These are phyloP conservation scores for Cephus spinipes DNA, from an alignment of 2,888 invertebrate genomes.

Conservation along the genomic window DNA sequence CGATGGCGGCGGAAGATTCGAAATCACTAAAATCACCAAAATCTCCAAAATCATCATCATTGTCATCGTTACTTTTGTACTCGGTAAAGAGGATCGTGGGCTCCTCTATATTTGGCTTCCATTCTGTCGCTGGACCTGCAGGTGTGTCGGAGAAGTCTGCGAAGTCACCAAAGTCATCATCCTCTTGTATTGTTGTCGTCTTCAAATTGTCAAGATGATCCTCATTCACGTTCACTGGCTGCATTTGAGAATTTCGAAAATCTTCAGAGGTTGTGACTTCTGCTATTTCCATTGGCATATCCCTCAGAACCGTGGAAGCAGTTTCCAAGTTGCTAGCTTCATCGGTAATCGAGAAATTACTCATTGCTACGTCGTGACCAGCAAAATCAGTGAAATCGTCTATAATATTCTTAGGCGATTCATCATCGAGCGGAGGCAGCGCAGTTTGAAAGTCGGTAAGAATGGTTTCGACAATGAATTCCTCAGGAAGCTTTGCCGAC, in stretches of 20 bases:
- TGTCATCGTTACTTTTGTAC: slow-evolving; percentile 26
- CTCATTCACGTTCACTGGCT: slow-evolving; percentile 9
- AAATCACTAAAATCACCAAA: slow-evolving; percentile 70
- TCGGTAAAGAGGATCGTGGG: slow-evolving; percentile 22
- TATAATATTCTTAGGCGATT: neutral
- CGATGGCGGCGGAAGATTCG: slow-evolving; percentile 58
- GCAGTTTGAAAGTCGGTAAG: slow-evolving; percentile 14
- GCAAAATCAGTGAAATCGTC: neutral
- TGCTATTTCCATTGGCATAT: neutral
- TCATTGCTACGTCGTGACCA: neutral
- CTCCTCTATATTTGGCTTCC: slow-evolving; percentile 39
- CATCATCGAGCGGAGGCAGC: neutral
- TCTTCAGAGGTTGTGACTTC: neutral
- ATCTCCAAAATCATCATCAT: slow-evolving; percentile 66
- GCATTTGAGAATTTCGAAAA: neutral
- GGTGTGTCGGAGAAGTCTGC: slow-evolving; percentile 54
- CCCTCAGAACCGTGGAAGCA: neutral
- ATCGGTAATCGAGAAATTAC: neutral
- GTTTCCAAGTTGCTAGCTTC: slow-evolving; percentile 11
- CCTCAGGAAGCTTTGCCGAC: neutral
- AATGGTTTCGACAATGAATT: slow-evolving; percentile 6
- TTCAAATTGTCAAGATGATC: slow-evolving; percentile 5
- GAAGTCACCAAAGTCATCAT: slow-evolving; percentile 67
- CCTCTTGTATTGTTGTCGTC: slow-evolving; percentile 29
- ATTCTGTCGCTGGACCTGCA: slow-evolving; percentile 26